phyloP scores from a whole-genome alignment of 2,113 vertebrate species.

The Psittacara wagleri region DNA sequence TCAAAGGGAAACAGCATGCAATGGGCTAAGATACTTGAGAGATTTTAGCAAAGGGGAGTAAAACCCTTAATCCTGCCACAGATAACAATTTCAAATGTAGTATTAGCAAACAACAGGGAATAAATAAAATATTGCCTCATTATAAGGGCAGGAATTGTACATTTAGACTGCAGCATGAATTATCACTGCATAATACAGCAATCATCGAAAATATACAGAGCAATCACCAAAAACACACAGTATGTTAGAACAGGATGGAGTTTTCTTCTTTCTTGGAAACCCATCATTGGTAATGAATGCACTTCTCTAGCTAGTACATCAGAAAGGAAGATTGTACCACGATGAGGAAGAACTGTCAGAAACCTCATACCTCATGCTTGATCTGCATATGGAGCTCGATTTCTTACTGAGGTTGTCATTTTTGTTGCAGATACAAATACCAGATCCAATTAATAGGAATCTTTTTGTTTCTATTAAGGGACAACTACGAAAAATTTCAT shows the following conservation, averaged over 20 bases:
- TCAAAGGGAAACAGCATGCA: constrained; percentile 26
- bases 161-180: constrained; percentile 43
- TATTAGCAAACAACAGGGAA: constrained; percentile 9
- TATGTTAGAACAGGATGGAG: constrained; percentile 27
- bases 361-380: not conserved
- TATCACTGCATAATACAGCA: constrained; percentile 44
- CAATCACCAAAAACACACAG: constrained; percentile 34
- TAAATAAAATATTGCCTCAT: constrained; percentile 7
- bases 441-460: not conserved
- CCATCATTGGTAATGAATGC: not conserved
- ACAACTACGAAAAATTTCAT: constrained; percentile 5
- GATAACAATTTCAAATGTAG: not conserved
- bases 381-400: not conserved
- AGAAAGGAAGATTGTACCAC: not conserved
- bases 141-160: not conserved
- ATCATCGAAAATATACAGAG: constrained; percentile 23
- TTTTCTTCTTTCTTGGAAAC: constrained; percentile 30
- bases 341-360: not conserved
- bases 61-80: not conserved
- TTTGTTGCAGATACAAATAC: not conserved
- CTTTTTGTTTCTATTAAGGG: not conserved
- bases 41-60: constrained; percentile 7
- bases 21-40: constrained; percentile 11
- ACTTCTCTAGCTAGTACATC: not conserved
- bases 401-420: not conserved